Evolutionary conservation across 1,140 invertebrate species (phyloP), one percentile per base, ranked within the genome.

Genomic region (Drosophila malerkotliana): DNA sequence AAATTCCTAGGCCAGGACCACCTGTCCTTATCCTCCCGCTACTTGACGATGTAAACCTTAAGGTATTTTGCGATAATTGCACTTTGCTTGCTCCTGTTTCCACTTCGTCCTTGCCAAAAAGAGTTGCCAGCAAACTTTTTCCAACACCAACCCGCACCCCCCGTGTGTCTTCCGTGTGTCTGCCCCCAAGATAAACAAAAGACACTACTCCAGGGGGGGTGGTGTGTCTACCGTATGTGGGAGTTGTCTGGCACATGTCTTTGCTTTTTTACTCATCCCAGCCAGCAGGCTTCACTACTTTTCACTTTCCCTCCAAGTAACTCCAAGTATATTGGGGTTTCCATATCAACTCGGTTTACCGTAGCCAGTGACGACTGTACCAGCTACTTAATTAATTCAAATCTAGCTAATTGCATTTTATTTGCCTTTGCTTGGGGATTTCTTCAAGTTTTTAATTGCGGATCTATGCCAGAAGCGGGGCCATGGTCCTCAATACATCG

Each of bases 51-150:
- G 83, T 83, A 88, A 88, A 88, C 83, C 83, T 88, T 89, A 88
- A 88, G 83, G 83, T 88, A 88, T 88, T 88, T 74, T 88, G 83
- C 83, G 83, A 88, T 88, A 88, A 88, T 88, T 88, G 83, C 83
- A 88, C 83, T 83, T 88, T 87, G 82, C 82, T 85, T 81, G 57
- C 34, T 52, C 37, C 53, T 66, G 21, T 30, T 48, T 41, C 63
- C 56, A 21, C 44, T 47, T 15, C 63, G 52, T 47, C 49, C 26
- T 53, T 74, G 77, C 64, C 64, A 34, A 78, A 83, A 83, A 83
- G 80, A 79, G 80, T 84, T 83, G 59, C 55, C 67, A 10, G n/a
- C 44, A 3, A 15, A 44, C 41, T 15, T 24, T 41, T 28, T 48
- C n/a, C 18, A 1, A 18, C 18, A 18, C 18, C 18, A 18, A 1